Percentiles rank a stretch among this genome's conserved stretches.
These are phyloP conservation scores for Emmelina monodactyla DNA, from an alignment of 2,888 invertebrate species.

Conservation along the genomic window DNA sequence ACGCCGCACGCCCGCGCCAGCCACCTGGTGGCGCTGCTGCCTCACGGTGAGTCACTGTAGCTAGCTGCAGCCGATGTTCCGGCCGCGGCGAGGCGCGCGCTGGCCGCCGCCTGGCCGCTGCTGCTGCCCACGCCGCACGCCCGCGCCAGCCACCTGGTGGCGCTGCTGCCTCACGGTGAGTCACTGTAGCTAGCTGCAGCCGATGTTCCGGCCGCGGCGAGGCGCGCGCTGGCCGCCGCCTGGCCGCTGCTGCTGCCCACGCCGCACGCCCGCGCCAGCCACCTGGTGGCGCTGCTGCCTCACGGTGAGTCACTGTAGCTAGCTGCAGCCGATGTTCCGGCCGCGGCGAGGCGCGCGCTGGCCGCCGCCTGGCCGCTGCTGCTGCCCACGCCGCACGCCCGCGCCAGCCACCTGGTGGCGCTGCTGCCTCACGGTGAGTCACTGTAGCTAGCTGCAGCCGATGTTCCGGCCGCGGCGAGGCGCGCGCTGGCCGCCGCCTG, in stretches of 20 bases:
- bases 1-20: conserved; percentile 92
- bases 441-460: conserved; percentile 41
- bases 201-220: conserved; percentile 54
- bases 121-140: conserved; percentile 92
- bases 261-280: conserved; percentile 89
- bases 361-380: conserved; percentile 89
- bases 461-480: conserved; percentile 59
- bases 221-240: conserved; percentile 77
- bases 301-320: conserved; percentile 44
- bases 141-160: conserved; percentile 86
- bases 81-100: no score
- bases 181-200: conserved; percentile 40
- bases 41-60: conserved; percentile 52
- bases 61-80: conserved; percentile 44
- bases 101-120: conserved; percentile 87
- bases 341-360: no score
- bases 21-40: conserved; percentile 83
- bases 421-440: conserved; percentile 70
- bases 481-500: conserved; percentile 80
- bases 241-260: conserved; percentile 93
- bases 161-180: conserved; percentile 72
- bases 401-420: conserved; percentile 87
- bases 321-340: conserved; percentile 47
- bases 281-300: conserved; percentile 83
- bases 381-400: conserved; percentile 89